phyloP scores from a whole-genome alignment of 2,888 invertebrate species.

The Agrotis segetum region DNA sequence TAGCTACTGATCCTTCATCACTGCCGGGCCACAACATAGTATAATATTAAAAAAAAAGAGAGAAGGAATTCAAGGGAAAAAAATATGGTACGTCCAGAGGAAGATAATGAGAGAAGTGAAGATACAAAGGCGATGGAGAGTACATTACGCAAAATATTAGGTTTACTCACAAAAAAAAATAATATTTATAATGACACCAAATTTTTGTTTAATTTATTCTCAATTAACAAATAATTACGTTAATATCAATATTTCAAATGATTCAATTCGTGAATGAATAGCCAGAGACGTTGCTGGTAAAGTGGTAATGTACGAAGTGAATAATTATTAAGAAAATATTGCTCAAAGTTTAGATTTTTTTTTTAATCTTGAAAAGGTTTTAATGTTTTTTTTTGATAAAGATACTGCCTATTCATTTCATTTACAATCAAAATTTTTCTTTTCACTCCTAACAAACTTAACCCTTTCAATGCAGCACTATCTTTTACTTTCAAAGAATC shows the following conservation, averaged over 20 bases:
- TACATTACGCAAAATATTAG: not conserved
- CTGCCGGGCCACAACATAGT: conserved; percentile 4
- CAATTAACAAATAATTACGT: no score
- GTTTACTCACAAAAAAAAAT: not conserved
- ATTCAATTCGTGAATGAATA: no score
- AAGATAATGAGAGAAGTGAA: no score
- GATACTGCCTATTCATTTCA: no score
- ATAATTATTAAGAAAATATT: no score
- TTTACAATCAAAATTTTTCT: no score
- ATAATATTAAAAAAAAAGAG: not conserved
- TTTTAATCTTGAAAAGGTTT: no score
- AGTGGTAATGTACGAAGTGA: no score
- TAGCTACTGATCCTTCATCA: conserved; percentile 75
- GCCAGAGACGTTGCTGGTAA: no score
- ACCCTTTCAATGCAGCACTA: not conserved
- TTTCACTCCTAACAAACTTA: not conserved
- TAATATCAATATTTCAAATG: no score
- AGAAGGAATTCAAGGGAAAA: not conserved
- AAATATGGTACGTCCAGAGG: not conserved
- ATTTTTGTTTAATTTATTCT: not conserved
- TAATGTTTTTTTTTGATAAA: no score
- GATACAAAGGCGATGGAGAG: not conserved
- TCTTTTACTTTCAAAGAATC: not conserved
- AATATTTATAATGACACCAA: not conserved
- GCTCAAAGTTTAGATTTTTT: no score